Conservation (phyloP, 1,140 invertebrate genomes). For the Himalopsyche phryganea region DNA sequence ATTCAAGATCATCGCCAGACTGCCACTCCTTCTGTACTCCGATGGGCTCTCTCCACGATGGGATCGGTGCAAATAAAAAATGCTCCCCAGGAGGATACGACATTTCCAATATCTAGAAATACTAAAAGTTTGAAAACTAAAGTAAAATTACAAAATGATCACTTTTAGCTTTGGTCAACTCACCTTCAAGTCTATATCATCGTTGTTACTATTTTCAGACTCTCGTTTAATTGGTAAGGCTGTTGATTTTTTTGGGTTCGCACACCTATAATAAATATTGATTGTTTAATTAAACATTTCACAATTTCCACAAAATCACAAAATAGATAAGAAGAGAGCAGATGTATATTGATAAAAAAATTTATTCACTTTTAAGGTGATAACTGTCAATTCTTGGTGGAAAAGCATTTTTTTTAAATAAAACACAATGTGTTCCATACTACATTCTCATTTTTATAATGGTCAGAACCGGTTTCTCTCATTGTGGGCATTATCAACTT, state of each 20-base stretch:
- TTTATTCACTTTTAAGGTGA: no score
- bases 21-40: conserved; percentile 7
- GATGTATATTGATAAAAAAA: no score
- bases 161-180: neutral
- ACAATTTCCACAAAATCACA: no score
- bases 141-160: neutral
- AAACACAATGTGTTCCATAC: no score
- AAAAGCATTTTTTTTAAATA: neutral
- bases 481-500: no score
- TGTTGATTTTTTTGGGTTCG: neutral
- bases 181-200: conserved; percentile 17
- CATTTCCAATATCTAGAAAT: conserved; percentile 18
- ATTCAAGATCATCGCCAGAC: conserved; percentile 16
- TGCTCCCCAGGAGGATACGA: conserved; percentile 23
- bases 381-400: neutral
- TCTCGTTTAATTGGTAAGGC: conserved; percentile 1
- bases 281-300: neutral
- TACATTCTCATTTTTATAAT: no score
- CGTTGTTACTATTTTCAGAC: conserved; percentile 2
- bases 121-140: neutral
- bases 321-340: no score
- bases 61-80: conserved; percentile 19
- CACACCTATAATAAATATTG: conserved; percentile 7
- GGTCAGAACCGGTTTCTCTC: no score
- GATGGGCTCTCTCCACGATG: conserved; percentile 9